These are phyloP conservation scores for Coracopsis vasa DNA, from an alignment of 2,113 vertebrate genomes.

Conservation along the genomic window DNA sequence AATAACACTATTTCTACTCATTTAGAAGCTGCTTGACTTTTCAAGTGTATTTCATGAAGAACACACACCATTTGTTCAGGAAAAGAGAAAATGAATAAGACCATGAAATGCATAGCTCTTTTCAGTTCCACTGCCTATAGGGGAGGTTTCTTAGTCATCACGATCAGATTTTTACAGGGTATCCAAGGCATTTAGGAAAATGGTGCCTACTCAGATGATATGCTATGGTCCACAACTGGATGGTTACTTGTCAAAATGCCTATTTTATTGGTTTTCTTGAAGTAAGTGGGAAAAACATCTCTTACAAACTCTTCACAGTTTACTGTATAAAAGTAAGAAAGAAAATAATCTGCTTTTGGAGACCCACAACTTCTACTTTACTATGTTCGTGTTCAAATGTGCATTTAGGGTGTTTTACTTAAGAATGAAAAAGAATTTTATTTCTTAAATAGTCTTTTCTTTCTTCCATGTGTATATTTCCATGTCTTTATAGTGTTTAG, in stretches of 20 bases:
- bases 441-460: not conserved
- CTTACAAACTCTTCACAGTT: not conserved
- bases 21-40: not conserved
- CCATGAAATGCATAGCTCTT: not conserved
- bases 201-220: not conserved
- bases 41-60: not conserved
- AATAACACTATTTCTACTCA: not conserved
- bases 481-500: not conserved
- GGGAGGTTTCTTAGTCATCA: not conserved
- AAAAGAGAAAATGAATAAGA: not conserved
- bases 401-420: not conserved
- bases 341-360: not conserved
- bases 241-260: not conserved
- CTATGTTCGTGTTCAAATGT: not conserved
- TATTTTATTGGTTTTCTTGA: not conserved
- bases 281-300: not conserved
- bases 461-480: not conserved
- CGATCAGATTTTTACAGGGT: not conserved
- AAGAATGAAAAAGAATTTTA: not conserved
- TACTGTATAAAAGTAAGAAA: not conserved
- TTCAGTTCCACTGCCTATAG: not conserved
- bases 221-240: not conserved
- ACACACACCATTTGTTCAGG: rapidly evolving
- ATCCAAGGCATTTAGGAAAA: not conserved
- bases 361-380: not conserved